These are phyloP conservation scores for Leucoptera coffeella DNA, from an alignment of 2,888 invertebrate species.

Conservation along the genomic window DNA sequence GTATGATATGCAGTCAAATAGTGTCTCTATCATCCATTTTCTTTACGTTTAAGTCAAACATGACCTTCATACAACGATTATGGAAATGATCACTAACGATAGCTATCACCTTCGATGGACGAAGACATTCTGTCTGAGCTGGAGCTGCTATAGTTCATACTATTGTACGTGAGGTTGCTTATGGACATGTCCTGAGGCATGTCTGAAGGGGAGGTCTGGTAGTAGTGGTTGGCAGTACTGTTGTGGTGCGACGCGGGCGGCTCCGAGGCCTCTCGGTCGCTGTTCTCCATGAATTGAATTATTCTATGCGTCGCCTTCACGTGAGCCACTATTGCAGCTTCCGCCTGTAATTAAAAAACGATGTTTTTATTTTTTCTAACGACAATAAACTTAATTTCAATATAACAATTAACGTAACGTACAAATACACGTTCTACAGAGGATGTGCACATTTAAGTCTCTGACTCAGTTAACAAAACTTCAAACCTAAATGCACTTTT, in stretches of 20 bases:
- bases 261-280: conserved; percentile 20
- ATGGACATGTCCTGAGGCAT: conserved; percentile 43
- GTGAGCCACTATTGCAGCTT: conserved; percentile 76
- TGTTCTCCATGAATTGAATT: conserved; percentile 76
- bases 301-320: conserved; percentile 83
- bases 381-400: too few relatives aligned
- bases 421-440: too few relatives aligned
- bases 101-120: conserved; percentile 26
- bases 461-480: too few relatives aligned
- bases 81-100: conserved; percentile 24
- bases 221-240: conserved; percentile 14
- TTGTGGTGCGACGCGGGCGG: conserved; percentile 8
- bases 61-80: too few relatives aligned
- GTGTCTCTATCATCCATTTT: too few relatives aligned
- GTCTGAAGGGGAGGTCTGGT: conserved; percentile 23
- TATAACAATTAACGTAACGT: too few relatives aligned
- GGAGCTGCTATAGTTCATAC: conserved; percentile 17
- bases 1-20: too few relatives aligned
- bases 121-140: conserved; percentile 22
- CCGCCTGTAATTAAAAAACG: conserved; percentile 58
- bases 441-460: too few relatives aligned
- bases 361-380: too few relatives aligned
- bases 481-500: too few relatives aligned
- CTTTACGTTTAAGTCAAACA: too few relatives aligned
- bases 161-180: conserved; percentile 21